phyloP scores from a whole-genome alignment of 1,140 invertebrate genomes.

The Drosophila repleta region DNA sequence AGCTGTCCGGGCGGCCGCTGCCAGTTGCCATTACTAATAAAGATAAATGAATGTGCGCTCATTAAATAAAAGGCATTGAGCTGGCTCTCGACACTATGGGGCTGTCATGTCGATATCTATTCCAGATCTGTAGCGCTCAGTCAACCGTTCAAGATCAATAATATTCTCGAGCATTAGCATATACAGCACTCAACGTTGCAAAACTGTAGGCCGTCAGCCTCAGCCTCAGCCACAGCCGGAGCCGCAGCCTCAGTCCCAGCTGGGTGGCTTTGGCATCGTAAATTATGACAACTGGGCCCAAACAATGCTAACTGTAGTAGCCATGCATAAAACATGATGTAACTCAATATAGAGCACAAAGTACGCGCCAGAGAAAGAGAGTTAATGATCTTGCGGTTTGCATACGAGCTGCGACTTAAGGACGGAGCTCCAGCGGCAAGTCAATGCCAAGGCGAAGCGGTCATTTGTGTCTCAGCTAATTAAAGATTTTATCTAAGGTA shows the following conservation, averaged over 20 bases:
- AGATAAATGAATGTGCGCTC: constrained; percentile 72
- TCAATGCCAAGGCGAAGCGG: neutral
- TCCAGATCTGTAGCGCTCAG: constrained; percentile 59
- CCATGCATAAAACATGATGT: constrained; percentile 64
- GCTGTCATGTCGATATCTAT: constrained; percentile 55
- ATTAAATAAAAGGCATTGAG: constrained; percentile 69
- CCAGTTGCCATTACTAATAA: constrained; percentile 78
- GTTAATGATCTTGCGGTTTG: constrained; percentile 17
- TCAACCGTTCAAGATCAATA: constrained; percentile 75
- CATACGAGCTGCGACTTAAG: neutral
- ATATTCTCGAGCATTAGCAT: constrained; percentile 66
- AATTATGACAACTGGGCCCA: constrained; percentile 65
- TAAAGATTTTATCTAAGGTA: no score
- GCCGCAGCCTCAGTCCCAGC: constrained; percentile 41
- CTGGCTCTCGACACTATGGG: constrained; percentile 15
- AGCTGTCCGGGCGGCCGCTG: constrained; percentile 33
- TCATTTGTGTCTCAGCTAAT: neutral
- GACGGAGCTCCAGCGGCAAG: constrained; percentile 2
- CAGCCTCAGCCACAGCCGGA: no score
- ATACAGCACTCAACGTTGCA: constrained; percentile 33
- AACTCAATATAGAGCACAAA: constrained; percentile 54
- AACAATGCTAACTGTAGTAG: constrained; percentile 54
- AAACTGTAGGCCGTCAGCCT: constrained; percentile 59
- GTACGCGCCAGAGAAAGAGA: constrained; percentile 12
- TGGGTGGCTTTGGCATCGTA: constrained; percentile 45